Evolutionary conservation across 92 coral and sea anemone species (phyloP), one percentile per base, ranked within the genome.

Genomic region (Actinernus sp.): DNA sequence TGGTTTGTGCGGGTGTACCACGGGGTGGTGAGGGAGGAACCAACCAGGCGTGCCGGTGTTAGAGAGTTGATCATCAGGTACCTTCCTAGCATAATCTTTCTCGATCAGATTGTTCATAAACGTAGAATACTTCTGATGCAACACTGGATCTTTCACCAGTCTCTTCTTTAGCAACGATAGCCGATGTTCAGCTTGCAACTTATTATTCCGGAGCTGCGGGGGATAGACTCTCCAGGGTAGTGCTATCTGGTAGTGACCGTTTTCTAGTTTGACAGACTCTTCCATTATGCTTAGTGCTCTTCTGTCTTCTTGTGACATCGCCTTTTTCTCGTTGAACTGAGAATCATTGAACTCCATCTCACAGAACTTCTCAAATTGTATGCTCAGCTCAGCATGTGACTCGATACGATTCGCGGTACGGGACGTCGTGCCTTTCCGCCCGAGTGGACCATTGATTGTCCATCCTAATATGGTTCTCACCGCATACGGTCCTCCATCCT

Each of bases 361-460:
- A 28, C 93, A 88, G 34, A 62, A 76, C 21, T 55, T 18, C 22
- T 23, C 51, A 20, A 78, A 85, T 58, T 85, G 92, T 51, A 31
- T 26, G 79, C 67, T 55, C 21, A 83, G 58, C 19, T 19, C 31
- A 2, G 48, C 73, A 33, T 53, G 48, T 12, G 74, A 16, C 25
- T 66, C 60, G 26, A 68, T 82, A 50, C 71, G 66, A 25, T 45
- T 74, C 4, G 58, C 7, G 17, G 71, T 57, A 28, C 27, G 62
- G 51, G 26, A 5, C 27, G 65, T 53, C 14, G 25, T 5, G 27
- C 32, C 54, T 38, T 54, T 43, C 52, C 87, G 49, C 1, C 83
- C 94, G 17, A 89, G 65, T 0, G 87, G 91, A 19, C 96, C 88
- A 67, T 89, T 84, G 47, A 89, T 19, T 0, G 83, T 81, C 96